phyloP scores from a whole-genome alignment of 2,888 invertebrate genomes.

The Amiota communis region DNA sequence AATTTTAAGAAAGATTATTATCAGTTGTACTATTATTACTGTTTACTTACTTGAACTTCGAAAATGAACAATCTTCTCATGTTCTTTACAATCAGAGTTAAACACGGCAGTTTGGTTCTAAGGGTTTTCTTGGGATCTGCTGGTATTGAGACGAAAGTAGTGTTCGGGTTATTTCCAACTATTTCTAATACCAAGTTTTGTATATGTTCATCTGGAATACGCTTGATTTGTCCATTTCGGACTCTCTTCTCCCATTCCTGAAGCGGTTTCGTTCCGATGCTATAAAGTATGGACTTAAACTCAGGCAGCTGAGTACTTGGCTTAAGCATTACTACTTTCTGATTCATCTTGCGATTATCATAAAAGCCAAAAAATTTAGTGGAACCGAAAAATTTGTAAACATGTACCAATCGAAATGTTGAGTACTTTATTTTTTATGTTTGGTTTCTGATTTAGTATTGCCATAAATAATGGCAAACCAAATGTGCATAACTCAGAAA shows the following conservation, averaged over 20 bases:
- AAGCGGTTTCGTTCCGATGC: conserved; percentile 76
- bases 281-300: conserved; percentile 76
- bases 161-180: conserved; percentile 95
- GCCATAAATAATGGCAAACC: conserved; percentile 10
- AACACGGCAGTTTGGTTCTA: conserved; percentile 94
- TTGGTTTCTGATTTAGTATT: conserved; percentile 2
- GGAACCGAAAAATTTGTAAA: conserved; percentile 29
- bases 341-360: conserved; percentile 72
- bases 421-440: neutral
- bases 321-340: conserved; percentile 67
- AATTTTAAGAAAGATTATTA: too few relatives aligned
- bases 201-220: conserved; percentile 96
- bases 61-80: conserved; percentile 98
- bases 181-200: conserved; percentile 97
- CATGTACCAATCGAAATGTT: neutral
- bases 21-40: too few relatives aligned
- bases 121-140: conserved; percentile 91
- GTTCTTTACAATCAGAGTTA: conserved; percentile 98
- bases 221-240: conserved; percentile 91
- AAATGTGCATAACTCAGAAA: neutral
- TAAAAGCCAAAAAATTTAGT: conserved; percentile 54
- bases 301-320: conserved; percentile 75
- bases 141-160: conserved; percentile 95
- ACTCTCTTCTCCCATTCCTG: conserved; percentile 76
- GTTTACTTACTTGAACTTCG: conserved; percentile 79